These are phyloP conservation scores for Craniophora ligustri DNA, from an alignment of 2,888 invertebrate genomes.

Conservation along the genomic window DNA sequence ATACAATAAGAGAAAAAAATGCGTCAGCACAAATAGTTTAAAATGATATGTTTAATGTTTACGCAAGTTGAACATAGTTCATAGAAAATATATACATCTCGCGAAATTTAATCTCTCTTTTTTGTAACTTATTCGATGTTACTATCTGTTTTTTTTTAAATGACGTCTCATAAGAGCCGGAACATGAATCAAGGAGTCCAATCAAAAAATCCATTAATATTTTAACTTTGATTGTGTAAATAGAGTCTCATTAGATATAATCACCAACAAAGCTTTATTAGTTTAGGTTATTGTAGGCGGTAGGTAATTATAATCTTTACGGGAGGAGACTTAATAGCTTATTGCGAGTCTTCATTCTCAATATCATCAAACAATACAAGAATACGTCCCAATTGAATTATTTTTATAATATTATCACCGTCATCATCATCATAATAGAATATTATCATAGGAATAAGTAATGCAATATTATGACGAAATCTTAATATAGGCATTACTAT, in stretches of 20 bases:
- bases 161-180: not conserved
- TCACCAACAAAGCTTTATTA: constrained; percentile 85
- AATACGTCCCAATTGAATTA: constrained; percentile 1
- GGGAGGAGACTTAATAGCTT: constrained; percentile 47
- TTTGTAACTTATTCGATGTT: constrained; percentile 13
- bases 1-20: constrained; percentile 67
- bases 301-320: constrained; percentile 42
- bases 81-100: constrained; percentile 19
- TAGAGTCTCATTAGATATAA: constrained; percentile 73
- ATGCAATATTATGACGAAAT: too few relatives aligned
- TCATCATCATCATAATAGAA: too few relatives aligned
- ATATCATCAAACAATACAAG: constrained; percentile 1
- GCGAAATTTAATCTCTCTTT: constrained; percentile 28
- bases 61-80: constrained; percentile 45
- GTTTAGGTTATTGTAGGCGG: constrained; percentile 65
- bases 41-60: constrained; percentile 35
- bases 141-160: constrained; percentile 13
- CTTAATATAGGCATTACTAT: too few relatives aligned
- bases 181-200: constrained; percentile 14
- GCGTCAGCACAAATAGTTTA: constrained; percentile 61
- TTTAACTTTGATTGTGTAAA: constrained; percentile 56
- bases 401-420: not conserved
- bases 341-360: constrained; percentile 24
- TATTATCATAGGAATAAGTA: too few relatives aligned
- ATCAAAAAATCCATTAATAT: constrained; percentile 16